These are phyloP conservation scores for Lucifuga dentata DNA, from an alignment of 2,113 vertebrate genomes.

Conservation along the genomic window DNA sequence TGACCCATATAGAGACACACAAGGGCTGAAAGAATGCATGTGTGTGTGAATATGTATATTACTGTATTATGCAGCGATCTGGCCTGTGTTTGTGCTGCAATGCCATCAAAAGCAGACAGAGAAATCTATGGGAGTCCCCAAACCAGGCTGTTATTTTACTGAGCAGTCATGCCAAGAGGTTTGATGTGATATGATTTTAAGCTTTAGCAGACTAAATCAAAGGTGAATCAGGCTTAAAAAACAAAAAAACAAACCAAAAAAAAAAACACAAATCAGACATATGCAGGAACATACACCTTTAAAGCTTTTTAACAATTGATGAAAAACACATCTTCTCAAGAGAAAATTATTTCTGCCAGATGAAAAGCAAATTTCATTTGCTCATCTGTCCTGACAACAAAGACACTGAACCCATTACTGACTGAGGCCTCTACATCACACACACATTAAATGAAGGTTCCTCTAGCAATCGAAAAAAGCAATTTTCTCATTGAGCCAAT, in stretches of 20 bases:
- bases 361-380: conserved; percentile 78
- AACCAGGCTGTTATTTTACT: neutral
- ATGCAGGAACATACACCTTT: conserved; percentile 26
- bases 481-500: conserved; percentile 83
- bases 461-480: conserved; percentile 82
- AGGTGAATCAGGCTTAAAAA: too few relatives aligned
- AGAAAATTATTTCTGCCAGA: conserved; percentile 74
- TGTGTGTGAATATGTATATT: conserved; percentile 8
- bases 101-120: neutral
- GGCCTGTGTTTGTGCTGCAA: neutral
- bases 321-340: conserved; percentile 59
- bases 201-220: conserved; percentile 8
- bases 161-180: neutral
- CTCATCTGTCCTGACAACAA: conserved; percentile 75
- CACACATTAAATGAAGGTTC: conserved; percentile 80
- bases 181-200: conserved; percentile 19
- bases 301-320: conserved; percentile 55
- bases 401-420: conserved; percentile 78
- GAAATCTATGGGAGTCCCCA: neutral
- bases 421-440: conserved; percentile 70
- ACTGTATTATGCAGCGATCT: conserved; percentile 5
- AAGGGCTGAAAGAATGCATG: conserved; percentile 27
- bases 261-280: conserved; percentile 3
- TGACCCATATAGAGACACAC: conserved; percentile 44
- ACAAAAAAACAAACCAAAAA: conserved; percentile 3